Base-by-base conservation (phyloP, 2,888 invertebrate species). In the Acanthosepion esculentum region DNA sequence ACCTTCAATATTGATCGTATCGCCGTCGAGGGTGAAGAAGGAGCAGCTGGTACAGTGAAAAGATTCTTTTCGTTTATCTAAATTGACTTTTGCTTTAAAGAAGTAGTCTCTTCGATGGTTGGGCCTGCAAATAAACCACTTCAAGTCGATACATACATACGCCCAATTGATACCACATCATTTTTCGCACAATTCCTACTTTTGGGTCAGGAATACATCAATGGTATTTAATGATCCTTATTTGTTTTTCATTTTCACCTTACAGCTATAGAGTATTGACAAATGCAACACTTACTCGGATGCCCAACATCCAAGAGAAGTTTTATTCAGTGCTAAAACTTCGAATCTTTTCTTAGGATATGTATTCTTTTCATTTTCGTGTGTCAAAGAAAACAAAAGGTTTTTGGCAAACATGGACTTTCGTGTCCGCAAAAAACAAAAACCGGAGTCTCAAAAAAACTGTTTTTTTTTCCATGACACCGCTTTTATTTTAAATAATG, bases 1-100 rank as follows among this genome's bases (percentile, higher is more conserved):
- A n/a, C 78, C 78, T 78, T 78, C 78, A 12, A 78, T 78, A 78
- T 78, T 78, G 78, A 78, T 78, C 78, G 78, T 78, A 78, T 78
- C 33, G 4, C 12, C 5, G 15, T 15, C n/a, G 78, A n/a, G 78
- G n/a, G 12, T 78, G 78, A n/a, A 33, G 78, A 78, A 29, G 78
- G 10, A 29, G 78, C 33, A n/a, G n/a, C 10, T 78, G 78, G n/a
- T 78, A 12, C n/a, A 78, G n/a, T 78, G 5, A 33, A 78, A 18
- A 78, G n/a, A 78, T 15, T n/a, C n/a, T 78, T 78, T 18, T 33
- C 78, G 78, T 78, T 78, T 78, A n/a, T 78, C 33, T 78, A n/a
- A n/a, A 78, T 78, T 33, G 78, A 78, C 78, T 78, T 78, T 78
- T 33, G 78, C 78, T 78, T 78, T 33, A 78, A 78, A 78, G 78